These are phyloP conservation scores for Falco novaeseelandiae DNA, from an alignment of 2,797 vertebrate genomes.

Conservation along the genomic window DNA sequence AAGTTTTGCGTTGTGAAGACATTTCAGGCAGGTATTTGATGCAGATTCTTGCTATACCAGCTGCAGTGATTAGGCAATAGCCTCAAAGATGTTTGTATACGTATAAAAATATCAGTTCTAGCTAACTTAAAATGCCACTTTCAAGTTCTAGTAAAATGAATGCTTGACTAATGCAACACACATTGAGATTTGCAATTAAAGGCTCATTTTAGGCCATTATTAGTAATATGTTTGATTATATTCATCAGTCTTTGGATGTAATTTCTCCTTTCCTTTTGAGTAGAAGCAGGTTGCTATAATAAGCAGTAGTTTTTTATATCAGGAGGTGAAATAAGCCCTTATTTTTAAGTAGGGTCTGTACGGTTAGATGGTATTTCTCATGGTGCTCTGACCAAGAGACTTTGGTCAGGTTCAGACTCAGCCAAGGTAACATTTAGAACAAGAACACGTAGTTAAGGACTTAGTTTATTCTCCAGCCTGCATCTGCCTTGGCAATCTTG, in stretches of 20 bases:
- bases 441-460: not conserved
- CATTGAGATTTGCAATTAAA: not conserved
- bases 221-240: not conserved
- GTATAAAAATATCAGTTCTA: not conserved
- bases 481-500: not conserved
- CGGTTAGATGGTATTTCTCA: not conserved
- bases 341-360: not conserved
- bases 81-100: not conserved
- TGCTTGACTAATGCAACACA: not conserved
- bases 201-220: not conserved
- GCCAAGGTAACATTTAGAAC: not conserved
- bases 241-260: not conserved
- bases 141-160: not conserved
- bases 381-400: not conserved
- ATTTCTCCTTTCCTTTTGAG: not conserved
- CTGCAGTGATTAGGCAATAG: not conserved
- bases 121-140: not conserved
- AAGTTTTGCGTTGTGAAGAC: not conserved
- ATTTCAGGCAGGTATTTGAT: slow-evolving; percentile 10
- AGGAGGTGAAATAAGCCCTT: not conserved
- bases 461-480: not conserved
- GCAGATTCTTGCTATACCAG: not conserved
- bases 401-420: not conserved
- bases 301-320: not conserved
- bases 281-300: not conserved